phyloP scores from a whole-genome alignment of 1,140 invertebrate species.

The Scylla paramamosain region DNA sequence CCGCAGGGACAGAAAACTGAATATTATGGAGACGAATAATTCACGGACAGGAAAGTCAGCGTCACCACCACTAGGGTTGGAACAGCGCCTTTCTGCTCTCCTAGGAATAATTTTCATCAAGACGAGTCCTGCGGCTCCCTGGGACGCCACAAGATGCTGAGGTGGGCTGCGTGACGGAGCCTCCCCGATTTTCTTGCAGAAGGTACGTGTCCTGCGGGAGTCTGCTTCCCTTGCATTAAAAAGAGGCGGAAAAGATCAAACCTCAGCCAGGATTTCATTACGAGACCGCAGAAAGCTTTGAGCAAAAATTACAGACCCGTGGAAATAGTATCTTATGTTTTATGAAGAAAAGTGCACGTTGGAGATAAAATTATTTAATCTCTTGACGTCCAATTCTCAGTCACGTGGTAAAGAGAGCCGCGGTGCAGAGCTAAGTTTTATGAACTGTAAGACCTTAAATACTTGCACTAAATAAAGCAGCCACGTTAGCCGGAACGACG shows the following conservation, averaged over 20 bases:
- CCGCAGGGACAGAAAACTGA: neutral
- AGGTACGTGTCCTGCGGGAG: neutral
- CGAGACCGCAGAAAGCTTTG: neutral
- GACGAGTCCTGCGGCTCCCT: neutral
- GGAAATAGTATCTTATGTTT: neutral
- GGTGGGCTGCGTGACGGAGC: neutral
- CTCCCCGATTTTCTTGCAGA: neutral
- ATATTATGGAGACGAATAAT: conserved; percentile 6
- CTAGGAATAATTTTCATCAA: neutral
- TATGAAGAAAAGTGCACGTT: neutral
- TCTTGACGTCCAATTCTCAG: no score
- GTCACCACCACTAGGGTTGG: neutral
- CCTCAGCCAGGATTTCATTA: neutral
- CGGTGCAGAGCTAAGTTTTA: no score
- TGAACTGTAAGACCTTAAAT: no score
- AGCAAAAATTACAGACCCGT: neutral
- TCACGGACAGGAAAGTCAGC: neutral
- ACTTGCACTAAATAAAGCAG: no score
- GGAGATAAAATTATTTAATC: no score
- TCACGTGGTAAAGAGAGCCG: no score
- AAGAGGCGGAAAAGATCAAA: neutral
- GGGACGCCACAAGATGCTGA: conserved; percentile 3
- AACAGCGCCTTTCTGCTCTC: neutral
- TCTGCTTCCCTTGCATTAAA: neutral
- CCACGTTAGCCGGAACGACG: no score